Base-by-base conservation (phyloP, 2,797 vertebrate genomes). In the Hyperoplus lanceolatus region DNA sequence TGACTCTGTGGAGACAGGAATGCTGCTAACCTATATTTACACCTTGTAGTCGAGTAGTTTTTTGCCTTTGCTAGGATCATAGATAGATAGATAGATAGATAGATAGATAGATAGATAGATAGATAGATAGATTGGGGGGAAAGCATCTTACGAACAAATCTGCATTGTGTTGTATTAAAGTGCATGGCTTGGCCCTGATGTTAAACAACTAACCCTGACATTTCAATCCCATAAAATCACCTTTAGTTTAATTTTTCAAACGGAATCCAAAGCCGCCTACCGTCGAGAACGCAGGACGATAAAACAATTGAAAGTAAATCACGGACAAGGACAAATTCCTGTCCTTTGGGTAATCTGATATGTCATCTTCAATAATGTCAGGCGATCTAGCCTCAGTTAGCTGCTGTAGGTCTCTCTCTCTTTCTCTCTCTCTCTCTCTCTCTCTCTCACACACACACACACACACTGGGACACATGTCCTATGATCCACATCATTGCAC, bases 271-370 rank as follows among this genome's bases (percentile, higher is more conserved):
- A 83, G 54, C 53, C 0, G 7, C 54, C 65, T 57, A 57, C 51
- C 4, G n/a, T 29, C 3, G 43, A 78, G 74, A 82, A 82, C 13
- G 70, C 63, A 51, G 54, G 54, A 82, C 48, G 70, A 82, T 84
- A 87, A 87, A 89, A 91, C 87, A 90, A 91, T 83, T 90, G 84
- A 59, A 88, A 86, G 84, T 86, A 92, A 91, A 93, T 91, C 91
- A 90, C 57, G 86, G 91, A 91, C 96, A 98, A 98, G 97, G 96
- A 96, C 97, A 96, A 97, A 97, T 94, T 94, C 84, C 89, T 92
- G 93, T 93, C 95, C 96, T 96, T 92, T 92, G 87, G 89, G 97
- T 97, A 97, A 99, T 94, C 90, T 81, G 94, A 98, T 96, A 96
- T 88, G 82, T 90, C 91, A 94, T 95, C 93, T 92, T 95, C 94